Evolutionary conservation across 2,888 invertebrate species (phyloP).

Genomic region (Ochropleura leucogaster): DNA sequence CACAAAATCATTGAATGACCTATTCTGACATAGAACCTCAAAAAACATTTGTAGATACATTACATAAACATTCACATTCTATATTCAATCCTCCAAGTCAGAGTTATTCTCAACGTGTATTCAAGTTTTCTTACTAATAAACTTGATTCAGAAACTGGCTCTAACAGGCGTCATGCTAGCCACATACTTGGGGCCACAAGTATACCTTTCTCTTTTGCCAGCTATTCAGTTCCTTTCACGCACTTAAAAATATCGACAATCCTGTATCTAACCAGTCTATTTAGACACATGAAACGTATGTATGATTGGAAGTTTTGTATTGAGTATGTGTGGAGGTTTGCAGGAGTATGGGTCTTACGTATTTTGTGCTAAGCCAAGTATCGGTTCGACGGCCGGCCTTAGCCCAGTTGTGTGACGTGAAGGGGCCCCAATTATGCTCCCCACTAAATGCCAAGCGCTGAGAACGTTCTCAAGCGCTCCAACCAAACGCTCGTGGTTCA

Average conservation of each 20-base stretch:
- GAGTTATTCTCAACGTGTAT: constrained; percentile 43
- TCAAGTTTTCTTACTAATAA: constrained; percentile 64
- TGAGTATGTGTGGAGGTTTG: constrained; percentile 57
- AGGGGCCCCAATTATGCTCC: constrained; percentile 81
- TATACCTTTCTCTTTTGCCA: constrained; percentile 84
- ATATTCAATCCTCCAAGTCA: constrained; percentile 18
- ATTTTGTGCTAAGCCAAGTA: constrained; percentile 70
- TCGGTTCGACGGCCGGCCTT: constrained; percentile 88
- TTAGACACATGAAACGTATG: constrained; percentile 62
- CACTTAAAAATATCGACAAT: constrained; percentile 74
- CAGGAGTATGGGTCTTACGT: constrained; percentile 70
- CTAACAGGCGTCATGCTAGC: constrained; percentile 56
- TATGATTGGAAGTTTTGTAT: constrained; percentile 46
- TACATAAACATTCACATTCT: constrained; percentile 37
- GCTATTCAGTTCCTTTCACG: constrained; percentile 80
- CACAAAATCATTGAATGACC: background rate
- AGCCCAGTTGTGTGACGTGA: constrained; percentile 87
- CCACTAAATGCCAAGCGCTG: constrained; percentile 75
- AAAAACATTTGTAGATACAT: constrained; percentile 3
- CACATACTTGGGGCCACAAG: constrained; percentile 66
- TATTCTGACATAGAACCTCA: background rate
- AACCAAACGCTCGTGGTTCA: constrained; percentile 72
- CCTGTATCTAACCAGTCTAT: constrained; percentile 68
- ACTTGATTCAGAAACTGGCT: constrained; percentile 73
- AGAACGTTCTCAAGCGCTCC: constrained; percentile 76